A percentile compares a stretch with the other conserved stretches of the same genome.
Conservation (phyloP, 2,888 invertebrate species). For the Leucophora obtusa region DNA sequence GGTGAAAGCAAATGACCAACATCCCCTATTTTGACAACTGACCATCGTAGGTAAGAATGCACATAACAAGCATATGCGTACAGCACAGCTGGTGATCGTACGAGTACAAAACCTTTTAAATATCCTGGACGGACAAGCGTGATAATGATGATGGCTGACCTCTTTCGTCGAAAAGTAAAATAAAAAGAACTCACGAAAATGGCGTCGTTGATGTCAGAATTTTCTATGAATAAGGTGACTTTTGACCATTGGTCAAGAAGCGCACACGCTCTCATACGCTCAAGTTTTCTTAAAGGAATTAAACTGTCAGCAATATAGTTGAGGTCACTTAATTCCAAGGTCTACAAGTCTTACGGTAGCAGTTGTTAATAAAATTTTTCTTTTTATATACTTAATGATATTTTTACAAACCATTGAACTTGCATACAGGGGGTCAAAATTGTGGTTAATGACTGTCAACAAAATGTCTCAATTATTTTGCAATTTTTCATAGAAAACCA, state of each 20-base stretch:
- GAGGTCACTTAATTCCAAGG: slow-evolving; percentile 13
- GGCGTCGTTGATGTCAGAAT: slow-evolving; percentile 65
- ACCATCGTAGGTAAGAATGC: background rate
- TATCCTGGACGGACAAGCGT: slow-evolving; percentile 69
- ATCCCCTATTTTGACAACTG: slow-evolving; percentile 50
- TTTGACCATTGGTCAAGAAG: slow-evolving; percentile 76
- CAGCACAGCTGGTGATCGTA: slow-evolving; percentile 55
- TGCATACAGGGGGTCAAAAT: slow-evolving; percentile 65
- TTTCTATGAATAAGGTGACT: slow-evolving; percentile 69
- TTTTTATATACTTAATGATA: slow-evolving; percentile 40
- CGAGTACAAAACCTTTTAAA: slow-evolving; percentile 18
- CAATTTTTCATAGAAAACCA: slow-evolving; percentile 72
- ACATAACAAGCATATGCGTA: background rate
- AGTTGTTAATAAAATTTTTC: slow-evolving; percentile 17
- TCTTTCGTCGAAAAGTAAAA: slow-evolving; percentile 55
- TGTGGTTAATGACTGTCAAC: slow-evolving; percentile 76
- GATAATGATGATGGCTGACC: slow-evolving; percentile 77
- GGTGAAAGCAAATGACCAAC: slow-evolving; percentile 43
- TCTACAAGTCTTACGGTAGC: background rate
- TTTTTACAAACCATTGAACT: slow-evolving; percentile 66
- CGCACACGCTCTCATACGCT: slow-evolving; percentile 63
- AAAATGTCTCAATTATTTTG: slow-evolving; percentile 77
- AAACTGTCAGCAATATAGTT: slow-evolving; percentile 48
- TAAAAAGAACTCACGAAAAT: slow-evolving; percentile 68
- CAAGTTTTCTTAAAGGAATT: slow-evolving; percentile 56